Evolutionary conservation across 2,797 vertebrate species (phyloP).

Genomic region (Premnoplex brunnescens): DNA sequence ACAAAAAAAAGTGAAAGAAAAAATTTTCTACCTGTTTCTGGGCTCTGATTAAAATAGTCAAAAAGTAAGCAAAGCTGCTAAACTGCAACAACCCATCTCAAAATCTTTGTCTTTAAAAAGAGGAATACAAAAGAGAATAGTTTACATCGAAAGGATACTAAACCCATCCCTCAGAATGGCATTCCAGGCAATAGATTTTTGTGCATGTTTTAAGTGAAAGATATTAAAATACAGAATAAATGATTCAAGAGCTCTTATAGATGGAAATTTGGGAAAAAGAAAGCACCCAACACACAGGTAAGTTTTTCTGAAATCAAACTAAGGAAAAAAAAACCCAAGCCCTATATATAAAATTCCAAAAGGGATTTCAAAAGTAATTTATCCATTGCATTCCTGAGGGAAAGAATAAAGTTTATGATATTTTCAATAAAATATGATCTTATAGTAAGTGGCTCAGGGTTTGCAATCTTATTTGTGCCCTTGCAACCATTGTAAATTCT

Average conservation of each 20-base stretch:
- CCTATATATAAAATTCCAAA: slow-evolving; percentile 56
- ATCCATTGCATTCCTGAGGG: slow-evolving; percentile 61
- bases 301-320: slow-evolving; percentile 54
- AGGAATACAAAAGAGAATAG: neutral
- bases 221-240: slow-evolving; percentile 67
- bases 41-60: neutral
- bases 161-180: neutral
- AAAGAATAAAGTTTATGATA: slow-evolving; percentile 64
- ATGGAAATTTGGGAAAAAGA: slow-evolving; percentile 33
- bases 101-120: neutral
- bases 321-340: neutral
- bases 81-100: neutral
- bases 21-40: neutral
- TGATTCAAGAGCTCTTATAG: slow-evolving; percentile 32
- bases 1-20: neutral
- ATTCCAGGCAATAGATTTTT: slow-evolving; percentile 11
- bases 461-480: slow-evolving; percentile 52
- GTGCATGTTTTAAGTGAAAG: slow-evolving; percentile 1
- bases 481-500: slow-evolving; percentile 52
- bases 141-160: neutral
- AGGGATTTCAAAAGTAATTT: slow-evolving; percentile 65
- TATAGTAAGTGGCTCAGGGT: slow-evolving; percentile 47
- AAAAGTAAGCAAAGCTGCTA: neutral
- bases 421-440: slow-evolving; percentile 68
- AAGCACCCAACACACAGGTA: slow-evolving; percentile 18